Evolutionary conservation across 2,888 invertebrate genomes (phyloP), one percentile per base, ranked within the genome.

Genomic region (Reticulitermes lucifugus): DNA sequence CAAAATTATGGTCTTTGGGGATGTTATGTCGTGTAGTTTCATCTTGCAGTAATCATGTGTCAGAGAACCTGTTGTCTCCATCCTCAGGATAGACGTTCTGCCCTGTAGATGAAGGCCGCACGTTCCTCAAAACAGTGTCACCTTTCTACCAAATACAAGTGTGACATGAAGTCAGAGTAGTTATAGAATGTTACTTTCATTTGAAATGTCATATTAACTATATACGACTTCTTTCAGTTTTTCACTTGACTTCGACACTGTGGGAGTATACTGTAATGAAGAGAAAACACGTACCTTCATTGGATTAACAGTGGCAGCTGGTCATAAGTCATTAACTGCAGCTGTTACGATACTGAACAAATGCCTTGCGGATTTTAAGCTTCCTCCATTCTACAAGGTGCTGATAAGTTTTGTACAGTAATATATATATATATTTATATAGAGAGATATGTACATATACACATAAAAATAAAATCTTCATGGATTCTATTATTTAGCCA

Each of bases 281-380:
- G 96, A 98, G 88, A 93, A 93, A 85, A 96, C 96, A 6, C 94
- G 97, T 87, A 97, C 98, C 2, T 98, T 98, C 91, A 90, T 98
- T 87, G 95, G 95, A 2, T 91, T 98, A 77, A 92, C 93, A 89
- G 94, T 95, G 75, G 92, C 92, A 86, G 92, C 92, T 80, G 93
- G 93, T 65, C 91, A 92, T 84, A 92, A 93, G 86, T 91, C 92
- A 83, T 91, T 97, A 85, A 88, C 91, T 41, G 90, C 92, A 82
- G 90, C 96, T 59, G 93, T 94, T 21, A 88, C 92, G 55, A 92
- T 92, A 87, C 91, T 97, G 79, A 95, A 98, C 90, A 89, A 90
- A 80, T 93, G 95, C 87, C 92, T 98, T 88, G 89, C 91, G 29
- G 97, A 97, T 88, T 98, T 95, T 90, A 94, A 94, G 83, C 91